phyloP scores from a whole-genome alignment of 2,797 vertebrate species.

The Acanthornis magna region DNA sequence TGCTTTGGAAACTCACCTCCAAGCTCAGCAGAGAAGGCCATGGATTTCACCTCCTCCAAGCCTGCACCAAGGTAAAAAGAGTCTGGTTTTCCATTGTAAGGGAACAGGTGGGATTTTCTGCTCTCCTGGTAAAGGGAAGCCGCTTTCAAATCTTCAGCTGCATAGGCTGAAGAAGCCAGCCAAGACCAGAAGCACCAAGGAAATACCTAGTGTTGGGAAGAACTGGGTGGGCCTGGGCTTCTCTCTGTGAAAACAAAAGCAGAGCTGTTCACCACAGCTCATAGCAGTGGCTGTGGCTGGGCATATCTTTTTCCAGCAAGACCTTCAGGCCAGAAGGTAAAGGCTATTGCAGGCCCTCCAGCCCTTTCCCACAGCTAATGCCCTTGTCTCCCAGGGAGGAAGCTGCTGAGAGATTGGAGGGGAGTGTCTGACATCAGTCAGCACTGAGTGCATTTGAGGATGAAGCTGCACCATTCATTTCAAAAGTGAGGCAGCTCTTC shows the following conservation, averaged over 20 bases:
- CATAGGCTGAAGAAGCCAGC: not conserved
- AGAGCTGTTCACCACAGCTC: not conserved
- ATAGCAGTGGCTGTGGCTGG: accelerated
- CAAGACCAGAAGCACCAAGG: not conserved
- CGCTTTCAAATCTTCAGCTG: not conserved
- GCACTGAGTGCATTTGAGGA: not conserved
- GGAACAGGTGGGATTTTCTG: not conserved
- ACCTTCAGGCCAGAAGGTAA: not conserved
- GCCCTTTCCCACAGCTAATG: not conserved
- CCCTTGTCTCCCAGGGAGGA: accelerated
- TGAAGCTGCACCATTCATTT: not conserved
- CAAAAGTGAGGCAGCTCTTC: not conserved
- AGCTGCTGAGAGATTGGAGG: not conserved
- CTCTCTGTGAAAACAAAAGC: not conserved
- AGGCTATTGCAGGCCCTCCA: not conserved
- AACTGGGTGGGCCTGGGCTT: not conserved
- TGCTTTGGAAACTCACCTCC: not conserved
- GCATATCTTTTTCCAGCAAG: not conserved
- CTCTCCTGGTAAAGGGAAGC: not conserved
- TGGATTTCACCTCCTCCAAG: not conserved
- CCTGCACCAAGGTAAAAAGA: not conserved
- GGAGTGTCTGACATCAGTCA: not conserved
- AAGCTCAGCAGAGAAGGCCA: not conserved
- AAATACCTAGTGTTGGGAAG: not conserved
- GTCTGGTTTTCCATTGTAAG: not conserved